These are phyloP conservation scores for Meiosimyza platycephala DNA, from an alignment of 2,888 invertebrate genomes.

Conservation along the genomic window DNA sequence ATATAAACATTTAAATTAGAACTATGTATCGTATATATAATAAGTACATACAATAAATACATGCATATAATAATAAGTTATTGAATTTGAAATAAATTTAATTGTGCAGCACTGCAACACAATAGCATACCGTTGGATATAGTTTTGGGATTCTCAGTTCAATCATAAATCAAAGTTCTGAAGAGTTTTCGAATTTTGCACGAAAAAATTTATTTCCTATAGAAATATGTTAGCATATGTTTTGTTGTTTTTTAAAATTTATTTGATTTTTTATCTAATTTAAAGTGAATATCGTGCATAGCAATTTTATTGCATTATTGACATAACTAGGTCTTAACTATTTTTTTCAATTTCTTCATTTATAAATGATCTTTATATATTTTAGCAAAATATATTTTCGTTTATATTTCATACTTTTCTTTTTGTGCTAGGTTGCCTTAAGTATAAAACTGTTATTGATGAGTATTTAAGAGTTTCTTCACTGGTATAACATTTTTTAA, in stretches of 20 bases:
- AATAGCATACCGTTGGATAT: background rate
- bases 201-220: too few relatives aligned
- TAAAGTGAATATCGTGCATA: background rate
- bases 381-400: conserved; percentile 30
- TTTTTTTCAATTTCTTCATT: conserved; percentile 12
- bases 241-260: too few relatives aligned
- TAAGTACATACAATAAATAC: background rate
- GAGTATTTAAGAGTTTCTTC: too few relatives aligned
- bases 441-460: too few relatives aligned
- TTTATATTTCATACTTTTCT: too few relatives aligned
- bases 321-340: conserved; percentile 20
- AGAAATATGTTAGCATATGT: too few relatives aligned
- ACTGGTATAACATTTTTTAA: background rate
- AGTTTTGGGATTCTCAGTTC: too few relatives aligned
- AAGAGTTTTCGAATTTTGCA: too few relatives aligned
- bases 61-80: background rate
- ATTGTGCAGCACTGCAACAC: conserved; percentile 12
- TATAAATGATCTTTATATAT: conserved; percentile 14
- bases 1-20: conserved; percentile 1
- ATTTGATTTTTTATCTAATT: too few relatives aligned
- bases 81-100: conserved; percentile 1
- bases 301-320: conserved; percentile 17
- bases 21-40: conserved; percentile 8
- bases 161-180: too few relatives aligned
- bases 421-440: too few relatives aligned